Evolutionary conservation across 2,888 invertebrate species (phyloP), one percentile per base, ranked within the genome.

Genomic region (Brachylomia viminalis): DNA sequence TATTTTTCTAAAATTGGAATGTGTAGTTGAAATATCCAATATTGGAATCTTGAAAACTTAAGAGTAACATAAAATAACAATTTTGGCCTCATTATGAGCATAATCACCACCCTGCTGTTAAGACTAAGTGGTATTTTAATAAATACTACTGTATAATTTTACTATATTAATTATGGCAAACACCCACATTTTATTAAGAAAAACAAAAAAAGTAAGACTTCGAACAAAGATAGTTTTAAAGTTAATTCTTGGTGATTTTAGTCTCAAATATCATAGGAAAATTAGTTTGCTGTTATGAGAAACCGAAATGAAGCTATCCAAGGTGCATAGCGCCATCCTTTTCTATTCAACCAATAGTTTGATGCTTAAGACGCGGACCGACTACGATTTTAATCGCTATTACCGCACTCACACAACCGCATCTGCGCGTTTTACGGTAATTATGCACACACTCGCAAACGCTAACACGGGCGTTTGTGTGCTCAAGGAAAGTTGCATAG

Each of bases 41-140:
- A 73, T 45, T 66, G 5, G 30, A 64, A 70, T 61, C 59, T 61
- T 10, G 5, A 17, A 74, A 61, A n/a, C 7, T 13, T n/a, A 30
- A 79, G 5, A 61, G 15, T 58, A 81, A 61, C 42, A 66, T 59
- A 66, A 66, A 67, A 65, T 74, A 68, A 64, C 20, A 72, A 70
- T 61, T 71, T 72, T 75, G 77, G 77, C 73, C 70, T 73, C 75
- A 75, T 17, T 38, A 58, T 71, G 70, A 80, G 64, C 70, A 23
- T 64, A 56, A 52, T 72, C 30, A 33, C 38, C 66, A 68, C 20
- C 54, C 30, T 30, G 7, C n/a, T n/a, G 52, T 11, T 52, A 7
- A 62, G 0, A 11, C 17, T 20, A 33, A 52, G 20, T 58, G 62
- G 45, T n/a, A 33, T 61, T 65, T 69, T 17, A 68, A 61, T 69